phyloP scores from a whole-genome alignment of 2,888 invertebrate genomes.

The Meghimatium bilineatum region DNA sequence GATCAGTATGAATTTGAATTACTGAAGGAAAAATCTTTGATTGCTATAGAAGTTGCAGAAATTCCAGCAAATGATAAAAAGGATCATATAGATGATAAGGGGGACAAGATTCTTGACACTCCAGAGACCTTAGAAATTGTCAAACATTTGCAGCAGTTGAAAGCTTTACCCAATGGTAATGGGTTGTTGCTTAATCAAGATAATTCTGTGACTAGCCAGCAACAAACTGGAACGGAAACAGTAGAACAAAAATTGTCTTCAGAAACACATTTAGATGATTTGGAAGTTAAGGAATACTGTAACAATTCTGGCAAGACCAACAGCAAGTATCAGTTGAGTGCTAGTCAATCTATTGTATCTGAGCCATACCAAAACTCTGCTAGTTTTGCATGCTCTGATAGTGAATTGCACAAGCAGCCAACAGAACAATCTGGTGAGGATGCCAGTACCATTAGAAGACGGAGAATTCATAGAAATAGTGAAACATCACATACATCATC shows the following conservation, averaged over 20 bases:
- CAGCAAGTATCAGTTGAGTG: neutral
- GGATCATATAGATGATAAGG: neutral
- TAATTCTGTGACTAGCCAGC: neutral
- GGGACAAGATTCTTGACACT: neutral
- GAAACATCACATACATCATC: slow-evolving; percentile 17
- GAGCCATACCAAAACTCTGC: neutral
- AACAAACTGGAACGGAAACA: neutral
- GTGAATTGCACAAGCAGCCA: slow-evolving; percentile 3
- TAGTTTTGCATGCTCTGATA: slow-evolving; percentile 12
- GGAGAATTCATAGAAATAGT: neutral
- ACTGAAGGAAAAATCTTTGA: neutral
- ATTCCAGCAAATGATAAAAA: neutral
- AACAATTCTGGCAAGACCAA: neutral
- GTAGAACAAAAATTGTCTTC: neutral
- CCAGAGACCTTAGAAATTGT: slow-evolving; percentile 24
- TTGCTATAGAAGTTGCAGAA: slow-evolving; percentile 5
- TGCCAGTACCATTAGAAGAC: neutral
- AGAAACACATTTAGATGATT: neutral
- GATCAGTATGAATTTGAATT: neutral
- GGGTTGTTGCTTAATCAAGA: neutral
- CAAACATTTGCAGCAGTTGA: slow-evolving; percentile 14
- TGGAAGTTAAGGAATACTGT: neutral
- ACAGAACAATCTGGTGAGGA: neutral
- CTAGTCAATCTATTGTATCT: neutral
- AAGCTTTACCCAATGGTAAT: slow-evolving; percentile 34